Base-by-base conservation (phyloP, 2,113 vertebrate species). In the Sialia sialis region DNA sequence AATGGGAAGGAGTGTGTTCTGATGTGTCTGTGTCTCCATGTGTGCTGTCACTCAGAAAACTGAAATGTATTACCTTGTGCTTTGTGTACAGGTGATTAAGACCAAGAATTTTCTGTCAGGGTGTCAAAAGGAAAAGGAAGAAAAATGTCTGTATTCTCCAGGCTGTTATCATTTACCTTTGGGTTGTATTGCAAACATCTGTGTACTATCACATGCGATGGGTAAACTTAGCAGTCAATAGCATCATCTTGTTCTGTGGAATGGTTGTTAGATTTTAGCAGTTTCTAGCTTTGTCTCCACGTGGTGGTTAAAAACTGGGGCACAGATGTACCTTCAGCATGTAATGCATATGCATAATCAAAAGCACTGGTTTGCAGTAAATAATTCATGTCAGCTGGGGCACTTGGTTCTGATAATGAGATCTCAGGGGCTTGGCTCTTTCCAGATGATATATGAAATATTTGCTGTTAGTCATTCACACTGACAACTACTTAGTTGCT, bases 341-440 rank as follows among this genome's bases (percentile, higher is more conserved):
- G 20, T 67, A 91, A 83, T 91, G 77, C 66, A 29, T 90, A 84
- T 77, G 89, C 86, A 56, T 95, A 88, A 92, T 97, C 90, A 93
- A 78, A 95, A 93, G 82, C 90, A 80, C 62, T 77, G 95, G 68
- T 81, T 95, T 72, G 84, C 81, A 62, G 95, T 97, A 94, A 98
- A 97, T 98, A 96, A 98, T 97, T 97, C 92, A 97, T 96, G 94
- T 83, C 96, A 85, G 77, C 92, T 92, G 85, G 93, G 97, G 93
- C 88, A 56, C 94, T 78, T 84, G 87, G 93, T 87, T 68, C 80
- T 90, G 90, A 93, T 98, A 98, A 98, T 98, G 98, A 98, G 98
- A 90, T 98, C 98, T 98, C 97, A 70, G 82, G 97, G 97, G 98
- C 85, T 77, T 25, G 73, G 90, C 54, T 94, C 84, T 75, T 96